Evolutionary conservation across 2,113 vertebrate species (phyloP).

Genomic region (Coracopsis vasa): DNA sequence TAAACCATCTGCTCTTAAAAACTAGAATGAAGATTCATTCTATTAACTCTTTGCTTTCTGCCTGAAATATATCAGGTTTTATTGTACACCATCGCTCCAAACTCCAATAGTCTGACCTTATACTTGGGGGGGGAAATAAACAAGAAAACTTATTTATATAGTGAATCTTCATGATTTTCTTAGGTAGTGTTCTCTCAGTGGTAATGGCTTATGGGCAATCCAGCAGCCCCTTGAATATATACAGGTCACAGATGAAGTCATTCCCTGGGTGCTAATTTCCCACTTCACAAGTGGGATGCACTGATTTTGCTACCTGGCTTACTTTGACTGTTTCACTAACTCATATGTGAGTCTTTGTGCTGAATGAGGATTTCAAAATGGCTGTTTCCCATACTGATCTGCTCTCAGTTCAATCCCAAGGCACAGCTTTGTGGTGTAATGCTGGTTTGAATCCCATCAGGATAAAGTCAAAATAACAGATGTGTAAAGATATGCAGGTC

Average conservation of each 20-base stretch:
- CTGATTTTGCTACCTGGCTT: neutral
- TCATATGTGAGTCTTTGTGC: neutral
- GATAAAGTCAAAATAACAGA: neutral
- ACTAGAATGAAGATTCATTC: neutral
- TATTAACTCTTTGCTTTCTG: neutral
- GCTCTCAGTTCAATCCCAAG: neutral
- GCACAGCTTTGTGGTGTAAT: neutral
- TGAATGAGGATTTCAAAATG: neutral
- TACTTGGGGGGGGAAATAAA: neutral
- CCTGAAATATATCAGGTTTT: neutral
- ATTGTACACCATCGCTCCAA: rapidly evolving
- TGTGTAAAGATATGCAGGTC: neutral
- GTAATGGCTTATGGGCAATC: neutral
- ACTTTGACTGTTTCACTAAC: neutral
- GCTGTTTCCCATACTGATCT: neutral
- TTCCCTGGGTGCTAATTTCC: neutral
- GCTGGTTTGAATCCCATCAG: neutral
- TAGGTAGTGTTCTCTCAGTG: neutral
- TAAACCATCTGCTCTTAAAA: neutral
- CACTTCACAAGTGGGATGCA: neutral
- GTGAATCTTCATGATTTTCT: neutral
- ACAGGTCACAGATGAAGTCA: neutral
- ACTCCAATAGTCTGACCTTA: neutral
- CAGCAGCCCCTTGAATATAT: neutral
- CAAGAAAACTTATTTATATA: rapidly evolving